phyloP scores from a whole-genome alignment of 2,888 invertebrate genomes.

The Hylaea fasciaria region DNA sequence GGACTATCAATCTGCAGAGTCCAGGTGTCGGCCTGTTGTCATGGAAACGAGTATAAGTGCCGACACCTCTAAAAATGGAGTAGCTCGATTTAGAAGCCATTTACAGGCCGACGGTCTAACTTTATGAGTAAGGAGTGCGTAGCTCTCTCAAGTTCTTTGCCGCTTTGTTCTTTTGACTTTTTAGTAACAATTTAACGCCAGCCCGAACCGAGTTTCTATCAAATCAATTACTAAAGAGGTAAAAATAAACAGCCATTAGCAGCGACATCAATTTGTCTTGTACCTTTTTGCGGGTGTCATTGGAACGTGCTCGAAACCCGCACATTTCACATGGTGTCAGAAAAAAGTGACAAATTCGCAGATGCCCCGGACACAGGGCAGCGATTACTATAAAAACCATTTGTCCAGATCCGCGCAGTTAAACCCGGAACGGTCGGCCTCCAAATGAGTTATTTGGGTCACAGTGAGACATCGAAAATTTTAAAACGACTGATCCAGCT shows the following conservation, averaged over 20 bases:
- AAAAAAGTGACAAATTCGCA: conserved; percentile 51
- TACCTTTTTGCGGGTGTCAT: conserved; percentile 33
- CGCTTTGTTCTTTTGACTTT: conserved; percentile 22
- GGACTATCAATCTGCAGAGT: conserved; percentile 59
- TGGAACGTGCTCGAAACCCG: conserved; percentile 37
- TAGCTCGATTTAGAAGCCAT: conserved; percentile 40
- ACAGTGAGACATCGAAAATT: conserved; percentile 51
- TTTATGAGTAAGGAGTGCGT: conserved; percentile 24
- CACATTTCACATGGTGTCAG: conserved; percentile 32
- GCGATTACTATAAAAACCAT: conserved; percentile 49
- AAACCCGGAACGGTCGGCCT: conserved; percentile 31
- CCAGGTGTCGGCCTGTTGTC: conserved; percentile 69
- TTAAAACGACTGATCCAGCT: conserved; percentile 59
- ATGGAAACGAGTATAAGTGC: conserved; percentile 58
- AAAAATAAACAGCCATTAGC: conserved; percentile 16
- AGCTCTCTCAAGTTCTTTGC: conserved; percentile 22
- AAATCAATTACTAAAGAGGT: conserved; percentile 14
- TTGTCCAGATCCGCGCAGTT: conserved; percentile 44
- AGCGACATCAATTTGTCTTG: conserved; percentile 32
- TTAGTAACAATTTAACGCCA: conserved; percentile 9
- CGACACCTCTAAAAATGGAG: conserved; percentile 35
- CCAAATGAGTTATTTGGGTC: conserved; percentile 34
- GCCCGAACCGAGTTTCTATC: conserved; percentile 9
- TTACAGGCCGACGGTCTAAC: conserved; percentile 31
- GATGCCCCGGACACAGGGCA: conserved; percentile 45